These are phyloP conservation scores for Helogale parvula DNA, from an alignment of 2,113 vertebrate genomes.

Conservation along the genomic window DNA sequence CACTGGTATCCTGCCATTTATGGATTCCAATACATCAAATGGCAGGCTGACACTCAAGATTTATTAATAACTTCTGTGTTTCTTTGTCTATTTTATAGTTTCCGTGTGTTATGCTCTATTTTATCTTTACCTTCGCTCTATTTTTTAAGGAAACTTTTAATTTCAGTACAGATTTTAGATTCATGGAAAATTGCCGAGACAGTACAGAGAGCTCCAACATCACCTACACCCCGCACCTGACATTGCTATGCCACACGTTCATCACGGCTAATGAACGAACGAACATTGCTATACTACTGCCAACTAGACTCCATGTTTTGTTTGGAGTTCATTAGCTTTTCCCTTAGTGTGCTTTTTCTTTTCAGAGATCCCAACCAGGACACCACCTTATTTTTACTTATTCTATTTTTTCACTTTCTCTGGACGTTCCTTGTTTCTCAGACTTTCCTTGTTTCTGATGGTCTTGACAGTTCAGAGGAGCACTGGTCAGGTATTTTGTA, in stretches of 20 bases:
- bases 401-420: background rate
- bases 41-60: conserved; percentile 9
- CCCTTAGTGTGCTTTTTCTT: background rate
- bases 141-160: conserved; percentile 48
- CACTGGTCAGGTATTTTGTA: background rate
- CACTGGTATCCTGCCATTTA: conserved; percentile 24
- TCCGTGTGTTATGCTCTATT: background rate
- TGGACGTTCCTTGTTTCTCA: background rate
- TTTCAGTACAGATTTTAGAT: conserved; percentile 3
- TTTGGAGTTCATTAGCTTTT: background rate
- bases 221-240: background rate
- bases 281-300: background rate
- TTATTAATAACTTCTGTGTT: conserved; percentile 40
- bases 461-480: background rate
- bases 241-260: background rate
- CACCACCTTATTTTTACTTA: background rate
- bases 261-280: background rate
- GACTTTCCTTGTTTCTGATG: background rate
- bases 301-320: background rate
- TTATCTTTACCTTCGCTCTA: background rate
- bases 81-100: background rate
- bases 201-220: background rate
- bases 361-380: background rate
- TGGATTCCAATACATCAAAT: conserved; percentile 31
- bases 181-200: background rate